A percentile compares a stretch with the other conserved stretches of the same genome.
Conservation (phyloP, 2,797 vertebrate genomes). For the Lycodopsis pacificus region DNA sequence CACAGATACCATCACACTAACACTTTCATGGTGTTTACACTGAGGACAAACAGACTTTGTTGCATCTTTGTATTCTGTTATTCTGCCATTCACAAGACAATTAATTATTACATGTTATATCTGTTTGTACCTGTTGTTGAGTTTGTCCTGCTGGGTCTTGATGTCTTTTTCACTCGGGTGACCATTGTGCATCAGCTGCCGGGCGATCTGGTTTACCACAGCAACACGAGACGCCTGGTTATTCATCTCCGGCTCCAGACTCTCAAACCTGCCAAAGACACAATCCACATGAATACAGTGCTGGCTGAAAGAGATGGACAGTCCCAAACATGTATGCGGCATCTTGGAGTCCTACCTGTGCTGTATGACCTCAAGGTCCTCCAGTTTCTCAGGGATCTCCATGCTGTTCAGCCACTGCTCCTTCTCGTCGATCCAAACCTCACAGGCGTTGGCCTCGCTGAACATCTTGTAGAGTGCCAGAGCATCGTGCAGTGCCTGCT, state of each 20-base stretch:
- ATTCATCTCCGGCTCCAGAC: constrained; percentile 96
- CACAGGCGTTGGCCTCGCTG: constrained; percentile 93
- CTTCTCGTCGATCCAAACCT: constrained; percentile 95
- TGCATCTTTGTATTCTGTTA: neutral
- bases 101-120: neutral
- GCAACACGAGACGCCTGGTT: constrained; percentile 95
- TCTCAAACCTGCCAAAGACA: constrained; percentile 88
- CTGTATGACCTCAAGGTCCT: constrained; percentile 93
- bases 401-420: constrained; percentile 95
- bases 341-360: constrained; percentile 84
- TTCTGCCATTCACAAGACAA: too few relatives aligned
- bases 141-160: constrained; percentile 94
- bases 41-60: neutral
- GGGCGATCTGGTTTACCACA: constrained; percentile 96
- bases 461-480: constrained; percentile 95
- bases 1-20: neutral
- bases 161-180: constrained; percentile 94
- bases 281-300: neutral
- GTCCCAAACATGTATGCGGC: accelerated
- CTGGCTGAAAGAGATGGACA: neutral
- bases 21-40: neutral
- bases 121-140: constrained; percentile 89
- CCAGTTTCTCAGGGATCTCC: constrained; percentile 92
- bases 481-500: constrained; percentile 94
- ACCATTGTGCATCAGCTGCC: constrained; percentile 92